Percentiles rank a stretch among this genome's conserved stretches.
Conservation (phyloP, 2,797 vertebrate genomes). For the Cottoperca gobio region DNA sequence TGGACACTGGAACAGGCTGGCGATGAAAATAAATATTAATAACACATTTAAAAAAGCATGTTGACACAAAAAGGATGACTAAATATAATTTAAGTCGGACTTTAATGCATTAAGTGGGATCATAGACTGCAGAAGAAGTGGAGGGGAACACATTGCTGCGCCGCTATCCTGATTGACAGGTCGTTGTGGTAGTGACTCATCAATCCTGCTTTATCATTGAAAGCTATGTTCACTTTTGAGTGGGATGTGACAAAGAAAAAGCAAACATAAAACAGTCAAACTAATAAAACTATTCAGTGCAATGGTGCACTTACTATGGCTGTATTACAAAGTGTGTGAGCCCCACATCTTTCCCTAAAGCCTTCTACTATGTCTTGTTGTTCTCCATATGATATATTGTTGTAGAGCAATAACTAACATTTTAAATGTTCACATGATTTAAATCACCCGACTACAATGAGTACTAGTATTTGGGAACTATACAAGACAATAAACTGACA, state of each 20-base stretch:
- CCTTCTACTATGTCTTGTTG: not conserved
- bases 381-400: not conserved
- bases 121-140: no score
- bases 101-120: not conserved
- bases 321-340: not conserved
- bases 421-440: not conserved
- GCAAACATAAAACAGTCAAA: not conserved
- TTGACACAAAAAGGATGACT: not conserved
- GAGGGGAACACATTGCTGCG: no score
- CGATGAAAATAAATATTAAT: not conserved
- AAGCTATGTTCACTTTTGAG: no score
- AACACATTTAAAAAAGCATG: not conserved
- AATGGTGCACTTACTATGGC: not conserved
- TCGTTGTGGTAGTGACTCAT: no score
- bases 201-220: no score
- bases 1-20: constrained; percentile 96
- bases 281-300: not conserved
- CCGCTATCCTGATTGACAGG: no score
- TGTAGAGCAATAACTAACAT: not conserved
- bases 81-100: not conserved
- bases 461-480: no score
- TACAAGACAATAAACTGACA: no score
- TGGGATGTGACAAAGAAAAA: not conserved
- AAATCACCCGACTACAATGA: not conserved
- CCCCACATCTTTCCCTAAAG: no score